Evolutionary conservation across 2,113 vertebrate genomes (phyloP), one percentile per base, ranked within the genome.

Genomic region (Sinocyclocheilus anshuiensis): DNA sequence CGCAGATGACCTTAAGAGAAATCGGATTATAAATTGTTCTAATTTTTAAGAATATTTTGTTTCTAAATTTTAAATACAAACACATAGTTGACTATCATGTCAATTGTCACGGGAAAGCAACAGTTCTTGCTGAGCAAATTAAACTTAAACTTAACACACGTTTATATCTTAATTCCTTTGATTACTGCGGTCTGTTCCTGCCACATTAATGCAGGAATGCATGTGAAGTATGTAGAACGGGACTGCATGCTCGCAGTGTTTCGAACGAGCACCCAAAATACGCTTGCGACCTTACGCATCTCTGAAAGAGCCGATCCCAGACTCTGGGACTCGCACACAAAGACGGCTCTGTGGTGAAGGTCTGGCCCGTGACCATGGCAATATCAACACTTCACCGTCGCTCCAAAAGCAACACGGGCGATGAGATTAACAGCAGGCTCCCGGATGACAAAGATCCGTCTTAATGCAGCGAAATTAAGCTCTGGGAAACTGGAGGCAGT

Each of bases 361-460:
- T 22, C 83, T 61, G 71, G 71, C 20, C 22, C 53, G 18, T 36
- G 45, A 85, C 45, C 74, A 59, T 39, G 57, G 67, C 84, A 50
- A 79, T 39, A 86, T 59, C 69, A 86, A 36, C 81, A 82, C 85
- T 80, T 69, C 48, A 50, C 72, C 42, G 13, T 16, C 18, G 9
- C 55, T 86, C 65, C 77, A 84, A 81, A 50, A 84, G 29, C 50
- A 83, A 84, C 67, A 83, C 22, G 11, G 42, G 4, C 36, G 69
- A 36, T 81, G 78, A 81, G 80, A 86, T 89, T 76, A 81, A 45
- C 77, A 86, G 84, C 74, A 36, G 63, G 81, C 26, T 85, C 75
- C 74, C 29, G 84, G 83, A 87, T 85, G 84, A 84, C 72, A 42
- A 86, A 45, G 15, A 78, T 63, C 61, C 36, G 63, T 78, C 39